phyloP scores from a whole-genome alignment of 2,113 vertebrate genomes.

The Percopsis transmontana region DNA sequence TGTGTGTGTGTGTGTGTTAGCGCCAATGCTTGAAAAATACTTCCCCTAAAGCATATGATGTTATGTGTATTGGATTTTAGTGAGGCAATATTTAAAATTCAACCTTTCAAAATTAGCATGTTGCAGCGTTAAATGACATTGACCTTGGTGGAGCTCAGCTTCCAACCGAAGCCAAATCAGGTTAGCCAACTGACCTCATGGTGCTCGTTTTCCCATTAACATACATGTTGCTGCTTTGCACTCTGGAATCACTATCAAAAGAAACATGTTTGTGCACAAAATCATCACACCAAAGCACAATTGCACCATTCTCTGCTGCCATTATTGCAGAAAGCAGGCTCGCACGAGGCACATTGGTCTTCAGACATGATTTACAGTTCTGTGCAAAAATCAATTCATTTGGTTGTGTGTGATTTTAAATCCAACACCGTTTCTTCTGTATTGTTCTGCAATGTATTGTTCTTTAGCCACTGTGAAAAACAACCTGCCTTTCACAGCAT shows the following conservation, averaged over 20 bases:
- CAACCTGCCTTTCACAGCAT: constrained; percentile 24
- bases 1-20: background rate
- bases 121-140: background rate
- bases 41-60: background rate
- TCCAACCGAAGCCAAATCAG: background rate
- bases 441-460: constrained; percentile 12
- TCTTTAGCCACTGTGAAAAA: constrained; percentile 17
- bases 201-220: too few species aligned
- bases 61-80: background rate
- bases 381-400: constrained; percentile 43
- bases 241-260: too few species aligned
- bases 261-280: too few species aligned
- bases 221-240: too few species aligned
- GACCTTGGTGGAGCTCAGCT: background rate
- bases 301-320: constrained; percentile 33
- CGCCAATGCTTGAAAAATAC: background rate
- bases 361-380: constrained; percentile 29
- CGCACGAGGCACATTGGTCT: constrained; percentile 1
- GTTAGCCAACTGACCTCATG: background rate
- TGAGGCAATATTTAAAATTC: constrained; percentile 1
- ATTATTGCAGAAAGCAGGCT: constrained; percentile 28
- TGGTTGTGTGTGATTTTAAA: constrained; percentile 24
- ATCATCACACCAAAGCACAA: constrained; percentile 29
- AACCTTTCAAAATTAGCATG: background rate
- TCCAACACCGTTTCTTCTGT: constrained; percentile 6